Conservation (phyloP, 2,113 vertebrate genomes). For the Raja brachyura region DNA sequence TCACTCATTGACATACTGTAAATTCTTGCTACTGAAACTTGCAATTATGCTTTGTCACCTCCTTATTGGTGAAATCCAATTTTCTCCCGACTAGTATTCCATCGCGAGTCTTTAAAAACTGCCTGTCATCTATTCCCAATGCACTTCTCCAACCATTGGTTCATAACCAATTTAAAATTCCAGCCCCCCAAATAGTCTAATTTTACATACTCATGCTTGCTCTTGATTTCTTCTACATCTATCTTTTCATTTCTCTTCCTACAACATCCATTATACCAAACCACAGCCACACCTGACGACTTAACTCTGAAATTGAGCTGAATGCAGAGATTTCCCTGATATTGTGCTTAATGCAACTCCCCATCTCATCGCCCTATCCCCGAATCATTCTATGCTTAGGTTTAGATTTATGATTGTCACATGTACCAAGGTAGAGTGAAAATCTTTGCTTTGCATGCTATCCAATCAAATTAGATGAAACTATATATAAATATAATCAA, state of each 20-base stretch:
- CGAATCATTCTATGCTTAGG: not conserved
- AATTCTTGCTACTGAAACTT: not conserved
- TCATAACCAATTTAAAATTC: not conserved
- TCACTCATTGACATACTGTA: not conserved
- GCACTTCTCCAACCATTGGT: not conserved
- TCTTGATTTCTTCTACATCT: not conserved
- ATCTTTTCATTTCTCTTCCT: not conserved
- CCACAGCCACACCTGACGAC: no score
- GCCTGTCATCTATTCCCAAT: not conserved
- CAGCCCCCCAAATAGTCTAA: not conserved
- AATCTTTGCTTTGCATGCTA: no score
- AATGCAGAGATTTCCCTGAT: not conserved
- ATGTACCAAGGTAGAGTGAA: no score
- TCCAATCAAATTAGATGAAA: no score
- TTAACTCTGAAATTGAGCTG: not conserved
- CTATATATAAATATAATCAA: no score
- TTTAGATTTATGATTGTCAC: no score
- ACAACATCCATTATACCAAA: not conserved
- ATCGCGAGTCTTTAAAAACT: not conserved
- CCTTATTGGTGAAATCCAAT: not conserved
- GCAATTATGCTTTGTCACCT: not conserved
- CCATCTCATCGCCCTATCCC: not conserved
- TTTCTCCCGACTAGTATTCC: not conserved
- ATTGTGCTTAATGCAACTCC: not conserved
- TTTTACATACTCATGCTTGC: not conserved